phyloP scores from a whole-genome alignment of 2,797 vertebrate species.

The Schizothorax lantsangensis region DNA sequence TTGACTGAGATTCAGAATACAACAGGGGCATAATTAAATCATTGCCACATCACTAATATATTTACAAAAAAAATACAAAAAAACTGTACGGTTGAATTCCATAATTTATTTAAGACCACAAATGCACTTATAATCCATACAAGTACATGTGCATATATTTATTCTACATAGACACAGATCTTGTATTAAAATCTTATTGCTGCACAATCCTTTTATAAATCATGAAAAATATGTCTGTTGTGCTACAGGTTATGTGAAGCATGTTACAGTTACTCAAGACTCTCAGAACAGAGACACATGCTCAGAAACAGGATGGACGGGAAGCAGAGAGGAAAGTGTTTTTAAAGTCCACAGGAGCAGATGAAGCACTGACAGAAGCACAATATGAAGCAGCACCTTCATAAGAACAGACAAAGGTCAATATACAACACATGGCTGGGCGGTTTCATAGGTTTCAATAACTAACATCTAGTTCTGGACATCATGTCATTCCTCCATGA shows the following conservation, averaged over 20 bases:
- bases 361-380: constrained; percentile 54
- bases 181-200: constrained; percentile 78
- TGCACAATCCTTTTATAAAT: constrained; percentile 63
- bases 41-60: background rate
- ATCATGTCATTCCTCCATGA: constrained; percentile 3
- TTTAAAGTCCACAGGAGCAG: constrained; percentile 62
- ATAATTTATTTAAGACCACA: constrained; percentile 80
- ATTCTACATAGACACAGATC: constrained; percentile 64
- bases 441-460: background rate
- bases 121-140: constrained; percentile 74
- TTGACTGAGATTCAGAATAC: too few relatives aligned
- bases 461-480: background rate
- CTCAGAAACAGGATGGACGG: constrained; percentile 65
- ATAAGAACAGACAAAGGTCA: constrained; percentile 15
- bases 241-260: constrained; percentile 72
- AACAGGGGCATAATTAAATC: background rate
- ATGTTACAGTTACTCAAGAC: constrained; percentile 66
- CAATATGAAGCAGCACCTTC: constrained; percentile 43
- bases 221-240: constrained; percentile 68
- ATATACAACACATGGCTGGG: constrained; percentile 13
- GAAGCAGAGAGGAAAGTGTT: constrained; percentile 64
- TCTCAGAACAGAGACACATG: constrained; percentile 68
- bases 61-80: background rate
- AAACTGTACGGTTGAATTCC: constrained; percentile 58
- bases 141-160: constrained; percentile 72